Percentiles rank a stretch among this genome's conserved stretches.
These are phyloP conservation scores for Empidonax traillii DNA, from an alignment of 2,113 vertebrate species.

Conservation along the genomic window DNA sequence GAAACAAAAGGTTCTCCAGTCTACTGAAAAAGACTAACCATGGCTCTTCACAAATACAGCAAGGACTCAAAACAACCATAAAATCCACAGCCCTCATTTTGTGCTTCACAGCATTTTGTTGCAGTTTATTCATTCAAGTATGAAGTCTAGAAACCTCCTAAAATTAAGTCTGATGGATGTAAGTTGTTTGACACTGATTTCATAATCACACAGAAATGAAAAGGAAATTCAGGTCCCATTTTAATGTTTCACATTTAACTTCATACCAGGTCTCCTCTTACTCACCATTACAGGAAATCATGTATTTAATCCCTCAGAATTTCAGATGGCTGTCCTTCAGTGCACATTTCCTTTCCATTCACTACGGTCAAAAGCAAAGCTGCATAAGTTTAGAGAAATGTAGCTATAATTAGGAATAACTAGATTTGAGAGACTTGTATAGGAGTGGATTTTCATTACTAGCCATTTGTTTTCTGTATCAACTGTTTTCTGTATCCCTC, in stretches of 20 bases:
- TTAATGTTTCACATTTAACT: neutral
- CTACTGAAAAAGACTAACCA: neutral
- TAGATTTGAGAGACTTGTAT: neutral
- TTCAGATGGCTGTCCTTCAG: neutral
- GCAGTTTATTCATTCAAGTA: neutral
- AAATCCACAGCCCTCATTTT: neutral
- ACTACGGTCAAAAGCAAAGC: too few species aligned
- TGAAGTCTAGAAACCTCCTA: neutral
- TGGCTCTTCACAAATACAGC: neutral
- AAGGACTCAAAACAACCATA: neutral
- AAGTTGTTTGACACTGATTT: neutral
- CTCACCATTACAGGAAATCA: neutral
- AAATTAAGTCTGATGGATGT: neutral
- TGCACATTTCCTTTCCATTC: neutral
- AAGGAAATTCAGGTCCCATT: neutral
- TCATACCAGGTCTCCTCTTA: neutral
- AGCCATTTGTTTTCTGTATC: neutral
- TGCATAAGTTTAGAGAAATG: neutral
- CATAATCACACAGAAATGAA: neutral
- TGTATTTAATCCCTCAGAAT: neutral
- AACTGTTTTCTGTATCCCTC: neutral
- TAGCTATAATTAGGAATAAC: neutral
- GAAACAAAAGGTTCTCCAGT: neutral
- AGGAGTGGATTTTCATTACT: neutral
- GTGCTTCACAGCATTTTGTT: neutral